Evolutionary conservation across 2,797 vertebrate genomes (phyloP).

Genomic region (Acropternis orthonyx): DNA sequence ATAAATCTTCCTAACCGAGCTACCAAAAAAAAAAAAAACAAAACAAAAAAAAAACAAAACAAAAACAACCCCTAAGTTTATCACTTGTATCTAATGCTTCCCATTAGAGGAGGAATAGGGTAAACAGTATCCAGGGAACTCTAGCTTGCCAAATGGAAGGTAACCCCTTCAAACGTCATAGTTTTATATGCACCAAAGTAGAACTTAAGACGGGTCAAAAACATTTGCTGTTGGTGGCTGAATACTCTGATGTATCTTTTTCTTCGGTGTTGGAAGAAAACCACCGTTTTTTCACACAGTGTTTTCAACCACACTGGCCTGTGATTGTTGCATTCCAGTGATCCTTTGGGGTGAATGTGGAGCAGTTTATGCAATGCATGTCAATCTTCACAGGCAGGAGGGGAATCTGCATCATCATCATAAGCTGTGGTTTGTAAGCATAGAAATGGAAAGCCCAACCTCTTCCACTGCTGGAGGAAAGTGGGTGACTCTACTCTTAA

Average conservation of each 20-base stretch:
- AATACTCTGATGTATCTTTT: neutral
- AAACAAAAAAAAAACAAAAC: too few relatives aligned
- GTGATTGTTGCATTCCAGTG: neutral
- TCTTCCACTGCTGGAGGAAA: neutral
- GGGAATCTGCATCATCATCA: neutral
- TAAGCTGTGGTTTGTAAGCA: neutral
- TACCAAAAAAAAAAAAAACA: neutral
- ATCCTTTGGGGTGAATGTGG: neutral
- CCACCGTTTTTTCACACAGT: too few relatives aligned
- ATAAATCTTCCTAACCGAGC: neutral
- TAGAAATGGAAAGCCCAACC: rapidly evolving
- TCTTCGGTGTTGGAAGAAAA: neutral
- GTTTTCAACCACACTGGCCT: neutral
- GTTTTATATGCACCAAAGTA: neutral
- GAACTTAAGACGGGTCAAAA: rapidly evolving
- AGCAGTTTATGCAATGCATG: rapidly evolving
- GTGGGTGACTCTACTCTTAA: neutral
- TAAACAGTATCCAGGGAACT: neutral
- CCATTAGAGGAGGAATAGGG: neutral
- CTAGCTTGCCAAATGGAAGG: neutral
- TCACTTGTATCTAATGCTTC: neutral
- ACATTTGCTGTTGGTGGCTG: neutral
- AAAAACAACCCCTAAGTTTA: neutral
- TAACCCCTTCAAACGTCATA: neutral
- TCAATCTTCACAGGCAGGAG: rapidly evolving